Base-by-base conservation (phyloP, 2,888 invertebrate species). In the Epinotia nisella region DNA sequence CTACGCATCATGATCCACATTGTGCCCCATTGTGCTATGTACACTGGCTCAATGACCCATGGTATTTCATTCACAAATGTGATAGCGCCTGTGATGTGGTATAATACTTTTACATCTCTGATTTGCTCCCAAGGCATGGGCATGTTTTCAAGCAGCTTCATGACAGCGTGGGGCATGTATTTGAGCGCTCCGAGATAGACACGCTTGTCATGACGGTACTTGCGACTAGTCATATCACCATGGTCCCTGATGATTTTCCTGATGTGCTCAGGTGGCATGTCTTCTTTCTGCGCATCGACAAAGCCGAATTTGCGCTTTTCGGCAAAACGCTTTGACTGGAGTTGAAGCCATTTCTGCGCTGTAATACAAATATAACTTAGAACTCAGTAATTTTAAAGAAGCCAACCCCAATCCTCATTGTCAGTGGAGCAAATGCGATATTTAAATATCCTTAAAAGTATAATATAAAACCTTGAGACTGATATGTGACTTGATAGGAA, bases 1-100 rank as follows among this genome's bases (percentile, higher is more conserved):
- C 99, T 95, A 79, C 99, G 95, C 99, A 99, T 99, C 99, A 99
- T 99, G 80, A 99, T 99, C 99, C 99, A 99, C 99, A 99, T 99
- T 0, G 99, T 98, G 58, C 99, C 99, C 99, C 99, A 99, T 86
- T 99, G 99, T 1, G 99, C 99, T 78, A 99, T 99, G 87, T 99
- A 99, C 5, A 99, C 97, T 0, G 99, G 99, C 85, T 99, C 99
- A 80, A 99, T 97, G 3, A 99, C 99, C 98, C 99, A 99, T 1
- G 99, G 99, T 82, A 99, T 99, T 94, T 99, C 99, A 93, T 99
- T 99, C 3, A 99, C 99, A 92, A 99, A 99, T 9, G 99, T 99
- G 75, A 99, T 99, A 15, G 99, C 99, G 62, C 99, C 99, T 10
- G 99, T 99, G 75, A 99, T 99, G 85, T 99, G 99, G 88, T 99